Base-by-base conservation (phyloP, 2,888 invertebrate genomes). In the Galeruca laticollis region DNA sequence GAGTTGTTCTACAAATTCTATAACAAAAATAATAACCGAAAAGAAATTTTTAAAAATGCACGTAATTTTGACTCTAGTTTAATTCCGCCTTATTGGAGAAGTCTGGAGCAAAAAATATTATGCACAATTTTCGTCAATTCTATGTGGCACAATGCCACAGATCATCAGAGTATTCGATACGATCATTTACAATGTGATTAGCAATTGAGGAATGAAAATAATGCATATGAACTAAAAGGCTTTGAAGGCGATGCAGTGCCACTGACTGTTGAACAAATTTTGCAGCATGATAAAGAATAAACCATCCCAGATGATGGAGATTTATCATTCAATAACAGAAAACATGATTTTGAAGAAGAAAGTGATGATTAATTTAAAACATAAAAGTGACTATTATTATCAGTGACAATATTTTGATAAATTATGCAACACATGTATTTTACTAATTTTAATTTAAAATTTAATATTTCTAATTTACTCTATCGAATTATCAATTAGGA, bases 201-300 rank as follows among this genome's bases (percentile, higher is more conserved):
- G 26, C 26, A 26, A 26, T 26, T 26, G 5, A 26, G 5, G 2
- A 5, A 26, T 26, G 26, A 2, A 4, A 5, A 5, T 5, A 51
- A 51, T 51, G 51, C 18, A 51, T 51, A 51, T 51, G 51, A 51
- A 51, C n/a, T 51, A 51, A 51, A 51, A 15, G 5, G 51, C 10
- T 51, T 51, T 15, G 51, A 51, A 2, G 51, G 51, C 18, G 51
- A 51, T 51, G 51, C 51, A 51, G n/a, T 51, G 51, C 51, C 51
- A 51, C 18, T 51, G 18, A 51, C 51, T 4, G 18, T 51, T 15
- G 70, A 69, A 68, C 31, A 61, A 68, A 47, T 57, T 57, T 57
- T 33, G n/a, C 57, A 57, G 5, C 57, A 31, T 57, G 5, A 31
- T 31, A 57, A 43, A 21, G 51, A 49, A 4, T 3, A 51, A 62